phyloP scores from a whole-genome alignment of 2,113 vertebrate genomes.

The Pseudorectes ferrugineus region DNA sequence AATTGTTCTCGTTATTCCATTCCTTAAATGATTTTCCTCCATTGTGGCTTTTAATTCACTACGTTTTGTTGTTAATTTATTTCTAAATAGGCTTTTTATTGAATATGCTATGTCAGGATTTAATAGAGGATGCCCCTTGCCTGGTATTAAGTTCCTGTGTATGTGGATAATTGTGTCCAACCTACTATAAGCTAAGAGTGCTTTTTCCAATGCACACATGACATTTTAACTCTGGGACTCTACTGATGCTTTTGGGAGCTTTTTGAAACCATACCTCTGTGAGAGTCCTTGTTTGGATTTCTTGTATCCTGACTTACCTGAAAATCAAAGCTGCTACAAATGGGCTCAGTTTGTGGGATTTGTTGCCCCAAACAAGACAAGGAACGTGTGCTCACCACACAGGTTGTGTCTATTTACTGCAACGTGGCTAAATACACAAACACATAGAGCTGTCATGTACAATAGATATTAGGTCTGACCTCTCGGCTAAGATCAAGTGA shows the following conservation, averaged over 20 bases:
- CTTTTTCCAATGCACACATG: background rate
- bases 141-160: background rate
- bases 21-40: constrained; percentile 55
- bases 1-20: constrained; percentile 54
- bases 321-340: constrained; percentile 21
- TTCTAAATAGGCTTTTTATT: constrained; percentile 65
- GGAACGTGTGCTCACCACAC: accelerated
- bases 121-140: constrained; percentile 16
- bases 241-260: background rate
- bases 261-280: constrained; percentile 2
- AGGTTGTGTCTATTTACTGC: background rate
- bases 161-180: background rate
- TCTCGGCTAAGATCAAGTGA: constrained; percentile 7
- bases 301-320: background rate
- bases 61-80: constrained; percentile 64
- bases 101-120: constrained; percentile 40
- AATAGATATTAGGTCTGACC: background rate
- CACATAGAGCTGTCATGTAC: background rate
- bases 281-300: background rate
- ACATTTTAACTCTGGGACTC: background rate
- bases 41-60: constrained; percentile 36
- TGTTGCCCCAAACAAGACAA: background rate
- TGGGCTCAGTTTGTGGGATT: constrained; percentile 8
- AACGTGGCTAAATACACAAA: background rate
- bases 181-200: background rate